A percentile compares a stretch with the other conserved stretches of the same genome.
Conservation (phyloP, 2,888 invertebrate genomes). For the Abrostola triplasia region DNA sequence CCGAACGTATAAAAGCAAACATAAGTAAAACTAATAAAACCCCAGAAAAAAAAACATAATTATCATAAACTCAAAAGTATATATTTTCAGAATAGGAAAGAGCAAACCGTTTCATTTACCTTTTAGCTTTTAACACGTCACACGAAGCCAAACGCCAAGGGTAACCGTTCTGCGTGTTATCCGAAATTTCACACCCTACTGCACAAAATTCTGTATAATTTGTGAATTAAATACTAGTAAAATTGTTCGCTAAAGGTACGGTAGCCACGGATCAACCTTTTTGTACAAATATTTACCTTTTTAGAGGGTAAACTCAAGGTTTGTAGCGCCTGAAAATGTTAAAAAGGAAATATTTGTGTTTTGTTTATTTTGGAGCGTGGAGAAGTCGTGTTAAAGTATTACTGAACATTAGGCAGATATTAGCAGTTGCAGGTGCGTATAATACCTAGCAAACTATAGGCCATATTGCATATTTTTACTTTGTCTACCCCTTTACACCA, state of each 20-base stretch:
- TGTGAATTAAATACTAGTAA: constrained; percentile 19
- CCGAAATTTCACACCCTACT: constrained; percentile 3
- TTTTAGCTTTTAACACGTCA: constrained; percentile 40
- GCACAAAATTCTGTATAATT: constrained; percentile 14
- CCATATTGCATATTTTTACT: no score
- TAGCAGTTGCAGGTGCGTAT: no score
- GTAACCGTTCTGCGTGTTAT: neutral
- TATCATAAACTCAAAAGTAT: constrained; percentile 32
- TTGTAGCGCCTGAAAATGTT: neutral
- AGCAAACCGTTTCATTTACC: constrained; percentile 24
- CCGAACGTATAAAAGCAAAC: no score
- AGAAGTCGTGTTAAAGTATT: neutral
- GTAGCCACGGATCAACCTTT: constrained; percentile 8
- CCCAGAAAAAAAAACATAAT: no score
- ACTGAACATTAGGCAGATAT: neutral
- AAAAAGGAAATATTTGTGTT: neutral
- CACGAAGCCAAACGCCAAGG: neutral
- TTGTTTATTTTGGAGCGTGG: constrained; percentile 1
- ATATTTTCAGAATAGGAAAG: constrained; percentile 16
- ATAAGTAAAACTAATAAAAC: no score
- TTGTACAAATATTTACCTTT: constrained; percentile 17
- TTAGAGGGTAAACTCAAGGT: constrained; percentile 4
- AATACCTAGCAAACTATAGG: no score
- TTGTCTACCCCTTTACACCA: neutral
- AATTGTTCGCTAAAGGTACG: constrained; percentile 10